phyloP scores from a whole-genome alignment of 2,113 vertebrate species.

The Xenopus borealis region DNA sequence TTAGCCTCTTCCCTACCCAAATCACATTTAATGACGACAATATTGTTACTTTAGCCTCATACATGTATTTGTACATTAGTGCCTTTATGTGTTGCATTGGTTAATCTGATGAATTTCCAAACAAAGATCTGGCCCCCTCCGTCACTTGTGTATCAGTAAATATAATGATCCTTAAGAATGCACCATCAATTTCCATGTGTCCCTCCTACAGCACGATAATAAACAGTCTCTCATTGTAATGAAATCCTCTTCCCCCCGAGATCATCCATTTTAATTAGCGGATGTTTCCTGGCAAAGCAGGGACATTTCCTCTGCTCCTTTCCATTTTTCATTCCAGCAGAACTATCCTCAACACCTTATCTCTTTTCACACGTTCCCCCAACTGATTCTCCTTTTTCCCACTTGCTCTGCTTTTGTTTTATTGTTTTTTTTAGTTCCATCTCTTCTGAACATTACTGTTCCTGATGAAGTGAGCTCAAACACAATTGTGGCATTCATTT shows the following conservation, averaged over 20 bases:
- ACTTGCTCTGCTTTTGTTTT: neutral
- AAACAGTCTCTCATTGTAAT: slow-evolving; percentile 65
- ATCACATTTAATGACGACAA: too few species aligned
- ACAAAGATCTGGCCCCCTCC: neutral
- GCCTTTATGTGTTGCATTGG: neutral
- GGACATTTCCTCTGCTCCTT: slow-evolving; percentile 1
- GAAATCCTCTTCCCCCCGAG: slow-evolving; percentile 55
- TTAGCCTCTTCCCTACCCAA: too few species aligned
- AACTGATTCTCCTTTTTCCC: neutral
- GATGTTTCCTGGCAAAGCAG: slow-evolving; percentile 15
- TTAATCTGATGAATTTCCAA: neutral
- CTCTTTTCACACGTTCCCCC: slow-evolving; percentile 4
- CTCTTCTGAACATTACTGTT: slow-evolving; percentile 45
- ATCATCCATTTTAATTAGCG: slow-evolving; percentile 49
- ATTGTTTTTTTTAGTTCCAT: neutral
- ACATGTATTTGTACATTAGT: too few species aligned
- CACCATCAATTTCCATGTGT: slow-evolving; percentile 20
- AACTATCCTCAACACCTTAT: neutral
- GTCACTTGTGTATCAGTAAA: neutral
- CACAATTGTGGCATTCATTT: too few species aligned
- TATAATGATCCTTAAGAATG: slow-evolving; percentile 34
- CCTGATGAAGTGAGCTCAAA: slow-evolving; percentile 26
- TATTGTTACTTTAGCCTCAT: too few species aligned
- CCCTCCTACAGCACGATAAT: slow-evolving; percentile 46
- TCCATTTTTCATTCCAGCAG: slow-evolving; percentile 8